Percentiles rank a stretch among this genome's conserved stretches.
Conservation (phyloP, 2,888 invertebrate species). For the Tetragonisca angustula region DNA sequence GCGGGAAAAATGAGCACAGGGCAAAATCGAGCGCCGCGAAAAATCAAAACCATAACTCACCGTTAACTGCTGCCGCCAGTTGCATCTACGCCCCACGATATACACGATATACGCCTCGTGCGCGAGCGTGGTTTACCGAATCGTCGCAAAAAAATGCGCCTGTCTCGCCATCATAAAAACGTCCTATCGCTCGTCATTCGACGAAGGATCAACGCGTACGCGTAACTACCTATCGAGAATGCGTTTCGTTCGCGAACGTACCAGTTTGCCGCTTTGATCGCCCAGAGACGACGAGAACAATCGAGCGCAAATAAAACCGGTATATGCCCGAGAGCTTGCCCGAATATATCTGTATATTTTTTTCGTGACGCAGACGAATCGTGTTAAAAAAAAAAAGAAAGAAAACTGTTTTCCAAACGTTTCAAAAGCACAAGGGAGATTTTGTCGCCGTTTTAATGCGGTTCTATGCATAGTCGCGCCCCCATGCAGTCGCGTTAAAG, state of each 20-base stretch:
- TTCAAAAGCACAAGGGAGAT: constrained; percentile 23
- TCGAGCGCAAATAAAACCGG: constrained; percentile 5
- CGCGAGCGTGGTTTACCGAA: constrained; percentile 61
- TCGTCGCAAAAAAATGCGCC: constrained; percentile 45
- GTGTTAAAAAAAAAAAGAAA: neutral
- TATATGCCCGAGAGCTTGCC: constrained; percentile 4
- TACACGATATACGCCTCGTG: constrained; percentile 23
- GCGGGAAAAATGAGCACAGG: neutral
- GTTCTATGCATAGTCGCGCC: constrained; percentile 59
- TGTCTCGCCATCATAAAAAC: constrained; percentile 29
- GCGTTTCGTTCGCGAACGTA: neutral
- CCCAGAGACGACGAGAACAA: neutral
- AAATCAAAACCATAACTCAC: constrained; percentile 80
- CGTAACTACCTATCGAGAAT: neutral
- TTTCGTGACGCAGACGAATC: neutral
- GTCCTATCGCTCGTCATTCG: constrained; percentile 29
- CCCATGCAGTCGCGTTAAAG: constrained; percentile 79
- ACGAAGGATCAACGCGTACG: constrained; percentile 3
- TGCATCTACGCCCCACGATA: constrained; percentile 71
- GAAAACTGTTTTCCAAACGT: constrained; percentile 10
- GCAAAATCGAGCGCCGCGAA: constrained; percentile 69
- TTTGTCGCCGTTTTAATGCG: constrained; percentile 66
- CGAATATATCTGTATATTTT: neutral
- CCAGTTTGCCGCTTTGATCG: too few species aligned
- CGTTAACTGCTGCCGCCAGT: constrained; percentile 75